These are phyloP conservation scores for Anadara kagoshimensis DNA, from an alignment of 1,140 invertebrate species.

Conservation along the genomic window DNA sequence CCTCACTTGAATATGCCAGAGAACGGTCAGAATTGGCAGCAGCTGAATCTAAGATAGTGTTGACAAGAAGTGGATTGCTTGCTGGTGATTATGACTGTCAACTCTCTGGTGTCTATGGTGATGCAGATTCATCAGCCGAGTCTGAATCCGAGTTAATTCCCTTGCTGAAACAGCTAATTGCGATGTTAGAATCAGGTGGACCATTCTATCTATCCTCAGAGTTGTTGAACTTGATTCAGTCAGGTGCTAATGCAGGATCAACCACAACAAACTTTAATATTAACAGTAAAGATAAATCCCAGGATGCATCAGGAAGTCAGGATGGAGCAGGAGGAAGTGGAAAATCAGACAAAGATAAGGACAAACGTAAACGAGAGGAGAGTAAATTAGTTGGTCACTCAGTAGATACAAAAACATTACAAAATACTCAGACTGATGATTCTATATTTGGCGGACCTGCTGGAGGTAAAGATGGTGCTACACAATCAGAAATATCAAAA, in stretches of 20 bases:
- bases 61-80: conserved; percentile 57
- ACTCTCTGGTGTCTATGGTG: conserved; percentile 66
- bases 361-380: conserved; percentile 4
- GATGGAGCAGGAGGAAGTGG: conserved; percentile 13
- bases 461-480: conserved; percentile 30
- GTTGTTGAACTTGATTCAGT: conserved; percentile 58
- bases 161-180: conserved; percentile 67
- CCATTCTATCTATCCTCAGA: conserved; percentile 66
- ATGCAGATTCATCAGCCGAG: conserved; percentile 43
- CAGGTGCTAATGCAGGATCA: conserved; percentile 43
- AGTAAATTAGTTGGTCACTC: no score
- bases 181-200: conserved; percentile 67
- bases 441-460: conserved; percentile 19
- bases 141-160: conserved; percentile 68
- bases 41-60: conserved; percentile 61
- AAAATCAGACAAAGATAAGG: conserved; percentile 23
- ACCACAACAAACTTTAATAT: conserved; percentile 57
- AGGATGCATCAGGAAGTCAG: background rate
- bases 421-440: no score
- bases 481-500: conserved; percentile 45
- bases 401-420: no score
- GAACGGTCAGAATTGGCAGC: conserved; percentile 64
- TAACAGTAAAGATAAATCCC: conserved; percentile 28
- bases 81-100: conserved; percentile 67
- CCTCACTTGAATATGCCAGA: conserved; percentile 64